Percentiles rank a stretch among this genome's conserved stretches.
These are phyloP conservation scores for Triplophysa dalaica DNA, from an alignment of 2,113 vertebrate genomes.

Conservation along the genomic window DNA sequence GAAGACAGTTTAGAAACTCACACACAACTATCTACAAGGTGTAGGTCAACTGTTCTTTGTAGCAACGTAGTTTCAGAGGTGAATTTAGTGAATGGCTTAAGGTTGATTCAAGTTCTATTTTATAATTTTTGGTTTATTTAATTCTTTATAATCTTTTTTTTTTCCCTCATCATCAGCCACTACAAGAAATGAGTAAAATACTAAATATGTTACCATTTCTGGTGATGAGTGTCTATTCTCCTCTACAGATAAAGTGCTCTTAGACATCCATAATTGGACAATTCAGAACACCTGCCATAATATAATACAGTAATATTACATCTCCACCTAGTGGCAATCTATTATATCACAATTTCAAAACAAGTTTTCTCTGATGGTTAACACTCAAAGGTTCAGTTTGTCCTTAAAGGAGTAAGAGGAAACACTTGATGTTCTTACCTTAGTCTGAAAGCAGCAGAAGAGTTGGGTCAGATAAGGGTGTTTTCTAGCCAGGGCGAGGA, in stretches of 20 bases:
- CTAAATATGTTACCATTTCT: not conserved
- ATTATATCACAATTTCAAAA: not conserved
- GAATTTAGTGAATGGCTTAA: no score
- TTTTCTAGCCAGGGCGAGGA: slow-evolving; percentile 89
- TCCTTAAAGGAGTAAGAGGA: not conserved
- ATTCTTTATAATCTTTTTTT: no score
- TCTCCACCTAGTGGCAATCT: slow-evolving; percentile 48
- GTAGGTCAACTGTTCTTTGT: no score
- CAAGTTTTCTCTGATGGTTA: not conserved
- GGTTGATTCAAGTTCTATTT: no score
- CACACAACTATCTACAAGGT: no score
- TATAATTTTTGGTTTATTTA: no score
- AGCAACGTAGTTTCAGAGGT: no score
- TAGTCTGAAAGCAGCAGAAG: slow-evolving; percentile 97
- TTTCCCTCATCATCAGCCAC: no score
- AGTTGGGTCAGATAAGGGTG: slow-evolving; percentile 96
- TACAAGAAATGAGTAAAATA: no score
- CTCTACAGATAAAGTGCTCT: not conserved
- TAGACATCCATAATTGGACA: not conserved
- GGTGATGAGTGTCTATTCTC: not conserved
- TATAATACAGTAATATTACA: not conserved
- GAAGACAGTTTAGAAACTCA: no score
- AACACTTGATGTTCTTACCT: slow-evolving; percentile 22
- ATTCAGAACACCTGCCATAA: not conserved
- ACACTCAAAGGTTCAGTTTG: not conserved